phyloP scores from a whole-genome alignment of 2,888 invertebrate species.

The Dasysyrphus albostriatus region DNA sequence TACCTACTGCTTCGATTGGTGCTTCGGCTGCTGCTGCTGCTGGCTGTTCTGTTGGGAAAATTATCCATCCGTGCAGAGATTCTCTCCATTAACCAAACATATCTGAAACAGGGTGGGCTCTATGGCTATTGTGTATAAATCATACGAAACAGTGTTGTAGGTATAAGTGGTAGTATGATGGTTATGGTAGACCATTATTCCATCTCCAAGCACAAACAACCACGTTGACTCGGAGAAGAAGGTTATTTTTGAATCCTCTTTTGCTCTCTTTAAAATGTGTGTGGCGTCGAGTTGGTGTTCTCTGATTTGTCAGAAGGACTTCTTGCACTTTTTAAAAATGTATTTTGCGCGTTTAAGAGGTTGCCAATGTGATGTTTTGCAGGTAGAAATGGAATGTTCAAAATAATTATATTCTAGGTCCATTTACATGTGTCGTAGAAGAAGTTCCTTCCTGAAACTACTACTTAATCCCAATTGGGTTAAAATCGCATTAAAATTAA shows the following conservation, averaged over 20 bases:
- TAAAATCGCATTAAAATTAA: too few species aligned
- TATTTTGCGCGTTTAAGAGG: slow-evolving; percentile 16
- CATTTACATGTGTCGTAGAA: too few species aligned
- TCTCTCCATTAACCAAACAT: slow-evolving; percentile 43
- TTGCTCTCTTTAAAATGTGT: slow-evolving; percentile 10
- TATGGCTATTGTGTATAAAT: slow-evolving; percentile 4
- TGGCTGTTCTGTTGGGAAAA: slow-evolving; percentile 12
- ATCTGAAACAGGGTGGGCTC: neutral
- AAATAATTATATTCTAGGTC: too few species aligned
- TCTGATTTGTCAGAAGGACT: slow-evolving; percentile 54
- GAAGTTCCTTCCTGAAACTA: too few species aligned
- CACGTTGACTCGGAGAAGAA: slow-evolving; percentile 34
- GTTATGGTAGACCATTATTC: slow-evolving; percentile 15
- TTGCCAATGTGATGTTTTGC: slow-evolving; percentile 6
- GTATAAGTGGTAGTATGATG: slow-evolving; percentile 12
- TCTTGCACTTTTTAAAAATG: slow-evolving; percentile 23
- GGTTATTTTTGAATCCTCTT: slow-evolving; percentile 20
- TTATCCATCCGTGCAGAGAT: slow-evolving; percentile 59
- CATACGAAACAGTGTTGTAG: slow-evolving; percentile 29
- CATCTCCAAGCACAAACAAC: slow-evolving; percentile 48
- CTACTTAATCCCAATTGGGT: too few species aligned
- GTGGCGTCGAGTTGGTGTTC: slow-evolving; percentile 31
- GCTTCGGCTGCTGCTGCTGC: slow-evolving; percentile 24
- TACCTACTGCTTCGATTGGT: slow-evolving; percentile 44
- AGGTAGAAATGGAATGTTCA: too few species aligned